Percentiles rank a stretch among this genome's conserved stretches.
Conservation (phyloP, 2,113 vertebrate species). For the Limnothrissa miodon region DNA sequence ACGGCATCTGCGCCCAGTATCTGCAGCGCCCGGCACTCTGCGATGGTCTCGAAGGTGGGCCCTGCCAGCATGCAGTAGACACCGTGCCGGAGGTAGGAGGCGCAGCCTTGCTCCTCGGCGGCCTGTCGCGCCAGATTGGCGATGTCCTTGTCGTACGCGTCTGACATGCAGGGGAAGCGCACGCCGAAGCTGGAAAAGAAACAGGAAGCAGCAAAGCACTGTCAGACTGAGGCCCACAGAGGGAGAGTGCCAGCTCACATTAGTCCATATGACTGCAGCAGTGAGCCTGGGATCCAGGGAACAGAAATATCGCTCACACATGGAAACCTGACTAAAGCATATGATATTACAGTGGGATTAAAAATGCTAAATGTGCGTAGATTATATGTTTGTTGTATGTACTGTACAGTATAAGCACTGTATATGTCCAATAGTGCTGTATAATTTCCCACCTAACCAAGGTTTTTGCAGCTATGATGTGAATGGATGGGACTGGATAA, state of each 20-base stretch:
- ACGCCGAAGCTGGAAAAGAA: constrained; percentile 65
- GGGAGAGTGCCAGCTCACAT: not conserved
- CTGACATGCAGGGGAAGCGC: constrained; percentile 77
- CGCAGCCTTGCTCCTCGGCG: constrained; percentile 58
- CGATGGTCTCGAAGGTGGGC: constrained; percentile 72
- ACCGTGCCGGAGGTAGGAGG: constrained; percentile 62
- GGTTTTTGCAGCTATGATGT: no score
- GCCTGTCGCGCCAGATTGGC: constrained; percentile 50
- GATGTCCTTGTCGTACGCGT: constrained; percentile 70
- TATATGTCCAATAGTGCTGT: no score
- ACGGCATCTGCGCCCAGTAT: constrained; percentile 72
- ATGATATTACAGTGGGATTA: not conserved
- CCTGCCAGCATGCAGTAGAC: constrained; percentile 76
- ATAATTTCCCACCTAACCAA: no score
- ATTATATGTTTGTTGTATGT: no score
- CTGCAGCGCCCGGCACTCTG: constrained; percentile 66
- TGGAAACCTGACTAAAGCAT: not conserved
- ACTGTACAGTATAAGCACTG: not conserved
- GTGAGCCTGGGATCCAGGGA: not conserved
- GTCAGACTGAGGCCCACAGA: not conserved
- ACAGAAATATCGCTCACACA: not conserved
- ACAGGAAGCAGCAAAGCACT: not conserved
- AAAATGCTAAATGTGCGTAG: not conserved
- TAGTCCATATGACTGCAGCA: not conserved
- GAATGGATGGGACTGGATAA: no score